A percentile compares a stretch with the other conserved stretches of the same genome.
phyloP scores from a whole-genome alignment of 2,797 vertebrate species.

The Clamator glandarius region DNA sequence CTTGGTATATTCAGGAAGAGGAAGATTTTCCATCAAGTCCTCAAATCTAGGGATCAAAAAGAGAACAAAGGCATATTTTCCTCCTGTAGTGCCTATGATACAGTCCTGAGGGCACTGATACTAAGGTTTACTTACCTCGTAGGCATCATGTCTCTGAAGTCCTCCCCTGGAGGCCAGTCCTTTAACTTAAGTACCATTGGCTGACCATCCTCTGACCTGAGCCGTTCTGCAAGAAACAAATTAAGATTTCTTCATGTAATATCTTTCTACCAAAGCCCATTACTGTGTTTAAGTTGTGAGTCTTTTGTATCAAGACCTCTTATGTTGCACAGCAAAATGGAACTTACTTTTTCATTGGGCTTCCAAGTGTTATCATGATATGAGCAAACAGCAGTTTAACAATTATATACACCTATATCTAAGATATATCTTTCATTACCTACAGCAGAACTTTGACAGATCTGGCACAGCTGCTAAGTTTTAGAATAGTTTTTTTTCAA shows the following conservation, averaged over 20 bases:
- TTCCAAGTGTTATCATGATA: background rate
- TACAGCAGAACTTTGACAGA: background rate
- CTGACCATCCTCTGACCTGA: constrained; percentile 89
- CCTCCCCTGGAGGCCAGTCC: constrained; percentile 96
- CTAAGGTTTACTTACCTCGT: constrained; percentile 82
- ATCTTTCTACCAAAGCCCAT: background rate
- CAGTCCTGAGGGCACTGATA: background rate
- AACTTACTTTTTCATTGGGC: background rate
- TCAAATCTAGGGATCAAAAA: constrained; percentile 85
- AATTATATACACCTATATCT: background rate
- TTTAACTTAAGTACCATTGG: constrained; percentile 99
- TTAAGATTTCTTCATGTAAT: background rate
- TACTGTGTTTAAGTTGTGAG: background rate
- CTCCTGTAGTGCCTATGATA: background rate
- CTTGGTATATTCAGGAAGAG: constrained; percentile 98
- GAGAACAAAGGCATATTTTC: background rate
- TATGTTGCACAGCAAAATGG: background rate
- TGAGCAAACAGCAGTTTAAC: background rate
- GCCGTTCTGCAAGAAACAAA: constrained; percentile 83
- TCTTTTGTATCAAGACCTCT: background rate
- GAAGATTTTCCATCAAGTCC: constrained; percentile 97
- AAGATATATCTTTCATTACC: background rate
- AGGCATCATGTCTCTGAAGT: constrained; percentile 99
- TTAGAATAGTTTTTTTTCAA: background rate
- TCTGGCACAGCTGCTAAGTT: background rate